phyloP scores from a whole-genome alignment of 2,113 vertebrate genomes.

The Notothenia rossii region DNA sequence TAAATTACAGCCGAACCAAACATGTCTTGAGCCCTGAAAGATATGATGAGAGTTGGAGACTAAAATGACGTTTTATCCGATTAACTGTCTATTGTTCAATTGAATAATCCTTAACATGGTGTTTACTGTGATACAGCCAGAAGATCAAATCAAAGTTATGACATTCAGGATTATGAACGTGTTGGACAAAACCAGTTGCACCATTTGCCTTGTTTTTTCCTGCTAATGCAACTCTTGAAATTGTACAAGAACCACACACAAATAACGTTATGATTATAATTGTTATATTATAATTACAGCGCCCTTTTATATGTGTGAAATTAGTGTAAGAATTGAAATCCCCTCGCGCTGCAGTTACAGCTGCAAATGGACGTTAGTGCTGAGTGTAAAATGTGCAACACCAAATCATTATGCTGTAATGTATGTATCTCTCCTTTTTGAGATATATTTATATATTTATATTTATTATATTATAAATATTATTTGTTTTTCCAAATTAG shows the following conservation, averaged over 20 bases:
- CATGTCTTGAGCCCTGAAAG: background rate
- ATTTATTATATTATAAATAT: background rate
- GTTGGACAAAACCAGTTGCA: background rate
- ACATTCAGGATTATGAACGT: background rate
- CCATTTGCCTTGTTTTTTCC: no score
- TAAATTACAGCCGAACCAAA: slow-evolving; percentile 34
- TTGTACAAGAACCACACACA: no score
- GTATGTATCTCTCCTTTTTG: no score
- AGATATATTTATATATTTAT: background rate
- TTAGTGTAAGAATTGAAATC: background rate
- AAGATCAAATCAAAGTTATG: background rate
- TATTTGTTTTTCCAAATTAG: background rate
- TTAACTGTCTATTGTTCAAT: background rate
- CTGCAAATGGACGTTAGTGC: background rate
- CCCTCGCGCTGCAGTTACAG: background rate
- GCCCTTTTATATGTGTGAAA: background rate
- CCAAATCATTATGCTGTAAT: background rate
- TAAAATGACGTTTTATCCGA: background rate
- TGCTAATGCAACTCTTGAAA: no score
- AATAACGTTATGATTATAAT: no score
- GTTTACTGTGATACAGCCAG: background rate
- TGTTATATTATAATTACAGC: no score
- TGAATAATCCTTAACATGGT: background rate
- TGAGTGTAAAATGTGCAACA: background rate
- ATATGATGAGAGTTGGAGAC: background rate